Evolutionary conservation across 2,888 invertebrate genomes (phyloP).

Genomic region (Bombylius major): DNA sequence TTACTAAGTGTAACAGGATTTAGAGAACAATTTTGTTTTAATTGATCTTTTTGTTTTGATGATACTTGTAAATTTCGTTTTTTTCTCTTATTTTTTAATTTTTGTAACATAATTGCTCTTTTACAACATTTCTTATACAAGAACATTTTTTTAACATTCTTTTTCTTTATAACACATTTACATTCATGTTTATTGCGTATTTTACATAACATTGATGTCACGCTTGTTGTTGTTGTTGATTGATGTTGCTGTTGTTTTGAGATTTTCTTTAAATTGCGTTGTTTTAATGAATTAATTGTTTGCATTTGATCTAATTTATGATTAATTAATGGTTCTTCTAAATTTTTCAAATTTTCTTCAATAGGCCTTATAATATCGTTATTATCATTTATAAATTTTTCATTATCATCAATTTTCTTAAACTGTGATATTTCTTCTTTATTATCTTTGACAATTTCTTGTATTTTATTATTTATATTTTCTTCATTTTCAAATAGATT

Average conservation of each 20-base stretch:
- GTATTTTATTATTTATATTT: background rate
- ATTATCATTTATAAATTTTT: background rate
- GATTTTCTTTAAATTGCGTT: no score
- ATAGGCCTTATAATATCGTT: no score
- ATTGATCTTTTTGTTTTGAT: background rate
- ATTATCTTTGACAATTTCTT: background rate
- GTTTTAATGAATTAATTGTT: no score
- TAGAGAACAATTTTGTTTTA: no score
- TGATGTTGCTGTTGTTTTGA: no score
- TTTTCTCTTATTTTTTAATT: background rate
- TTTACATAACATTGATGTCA: no score
- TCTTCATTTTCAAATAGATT: background rate
- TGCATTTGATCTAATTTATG: no score
- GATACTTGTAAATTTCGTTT: background rate
- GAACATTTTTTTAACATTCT: background rate
- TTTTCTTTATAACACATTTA: background rate
- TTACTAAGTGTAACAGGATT: conserved; percentile 6
- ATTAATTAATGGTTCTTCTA: no score
- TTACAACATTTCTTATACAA: background rate
- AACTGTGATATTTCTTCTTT: no score
- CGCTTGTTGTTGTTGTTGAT: no score
- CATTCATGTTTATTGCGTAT: no score
- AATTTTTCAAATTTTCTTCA: no score
- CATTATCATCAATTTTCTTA: background rate
- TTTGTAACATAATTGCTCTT: background rate